phyloP scores from a whole-genome alignment of 1,140 invertebrate species.

The Catajapyx aquilonaris region DNA sequence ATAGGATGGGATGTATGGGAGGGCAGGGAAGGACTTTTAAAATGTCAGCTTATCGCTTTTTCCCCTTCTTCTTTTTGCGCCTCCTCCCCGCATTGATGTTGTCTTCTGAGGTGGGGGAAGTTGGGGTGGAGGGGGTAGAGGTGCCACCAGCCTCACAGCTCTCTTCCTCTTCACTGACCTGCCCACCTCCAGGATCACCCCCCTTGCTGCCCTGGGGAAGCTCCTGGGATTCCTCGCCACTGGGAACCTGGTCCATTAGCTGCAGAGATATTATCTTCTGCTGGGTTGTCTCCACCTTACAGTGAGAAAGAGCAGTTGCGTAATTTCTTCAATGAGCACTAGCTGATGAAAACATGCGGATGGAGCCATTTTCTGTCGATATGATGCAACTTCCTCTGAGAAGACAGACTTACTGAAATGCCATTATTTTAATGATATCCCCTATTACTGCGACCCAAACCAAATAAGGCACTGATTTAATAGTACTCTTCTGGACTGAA shows the following conservation, averaged over 20 bases:
- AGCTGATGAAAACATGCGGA: too few relatives aligned
- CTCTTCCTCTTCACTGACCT: conserved; percentile 11
- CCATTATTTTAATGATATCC: too few relatives aligned
- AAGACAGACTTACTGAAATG: too few relatives aligned
- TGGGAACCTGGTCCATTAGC: conserved; percentile 27
- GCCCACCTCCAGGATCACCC: conserved; percentile 12
- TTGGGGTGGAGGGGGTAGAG: conserved; percentile 15
- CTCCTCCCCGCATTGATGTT: conserved; percentile 3
- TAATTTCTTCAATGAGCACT: too few relatives aligned
- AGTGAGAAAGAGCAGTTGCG: too few relatives aligned
- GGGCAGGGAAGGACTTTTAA: background rate
- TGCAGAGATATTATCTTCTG: conserved; percentile 74
- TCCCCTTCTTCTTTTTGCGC: conserved; percentile 12
- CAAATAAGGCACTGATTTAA: too few relatives aligned
- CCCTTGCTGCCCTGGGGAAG: conserved; percentile 23
- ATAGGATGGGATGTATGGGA: background rate
- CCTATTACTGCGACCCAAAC: too few relatives aligned
- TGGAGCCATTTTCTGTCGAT: too few relatives aligned
- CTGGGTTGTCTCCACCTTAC: conserved; percentile 62
- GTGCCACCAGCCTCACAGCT: conserved; percentile 15
- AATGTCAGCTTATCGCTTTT: conserved; percentile 17
- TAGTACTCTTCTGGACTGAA: too few relatives aligned
- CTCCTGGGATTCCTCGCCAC: conserved; percentile 22
- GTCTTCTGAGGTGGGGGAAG: conserved; percentile 10
- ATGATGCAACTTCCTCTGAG: too few relatives aligned